phyloP scores from a whole-genome alignment of 1,140 invertebrate genomes.

The Homalodisca vitripennis region DNA sequence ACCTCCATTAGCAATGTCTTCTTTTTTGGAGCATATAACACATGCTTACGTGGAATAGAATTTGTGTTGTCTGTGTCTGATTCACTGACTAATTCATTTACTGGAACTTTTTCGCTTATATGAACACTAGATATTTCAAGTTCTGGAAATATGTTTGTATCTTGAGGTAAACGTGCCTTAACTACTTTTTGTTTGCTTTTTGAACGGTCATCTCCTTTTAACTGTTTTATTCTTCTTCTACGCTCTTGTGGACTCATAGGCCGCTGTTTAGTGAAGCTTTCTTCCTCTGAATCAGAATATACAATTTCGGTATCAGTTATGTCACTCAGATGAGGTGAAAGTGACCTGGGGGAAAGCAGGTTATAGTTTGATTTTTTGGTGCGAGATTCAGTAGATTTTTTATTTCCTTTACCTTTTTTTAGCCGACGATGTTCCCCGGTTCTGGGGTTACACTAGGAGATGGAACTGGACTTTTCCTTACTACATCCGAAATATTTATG shows the following conservation, averaged over 20 bases:
- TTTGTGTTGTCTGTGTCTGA: constrained; percentile 14
- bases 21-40: constrained; percentile 3
- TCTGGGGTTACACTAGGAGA: constrained; percentile 36
- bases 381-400: background rate
- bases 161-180: background rate
- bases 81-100: constrained; percentile 7
- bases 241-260: constrained; percentile 30
- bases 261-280: constrained; percentile 29
- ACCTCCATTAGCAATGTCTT: constrained; percentile 14
- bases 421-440: constrained; percentile 17
- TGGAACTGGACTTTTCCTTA: constrained; percentile 29
- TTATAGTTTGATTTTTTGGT: constrained; percentile 14
- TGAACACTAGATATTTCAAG: constrained; percentile 18
- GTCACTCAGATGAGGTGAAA: constrained; percentile 36
- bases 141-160: background rate
- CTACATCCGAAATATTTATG: constrained; percentile 32
- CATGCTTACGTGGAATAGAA: background rate
- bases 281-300: constrained; percentile 44
- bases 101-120: constrained; percentile 15
- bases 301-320: constrained; percentile 46
- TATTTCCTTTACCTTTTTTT: constrained; percentile 19
- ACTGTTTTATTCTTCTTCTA: constrained; percentile 14
- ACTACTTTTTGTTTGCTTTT: constrained; percentile 2
- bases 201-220: constrained; percentile 9
- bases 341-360: constrained; percentile 30